These are phyloP conservation scores for Stylophora pistillata DNA, from an alignment of 64 coral and sea anemone genomes.

Conservation along the genomic window DNA sequence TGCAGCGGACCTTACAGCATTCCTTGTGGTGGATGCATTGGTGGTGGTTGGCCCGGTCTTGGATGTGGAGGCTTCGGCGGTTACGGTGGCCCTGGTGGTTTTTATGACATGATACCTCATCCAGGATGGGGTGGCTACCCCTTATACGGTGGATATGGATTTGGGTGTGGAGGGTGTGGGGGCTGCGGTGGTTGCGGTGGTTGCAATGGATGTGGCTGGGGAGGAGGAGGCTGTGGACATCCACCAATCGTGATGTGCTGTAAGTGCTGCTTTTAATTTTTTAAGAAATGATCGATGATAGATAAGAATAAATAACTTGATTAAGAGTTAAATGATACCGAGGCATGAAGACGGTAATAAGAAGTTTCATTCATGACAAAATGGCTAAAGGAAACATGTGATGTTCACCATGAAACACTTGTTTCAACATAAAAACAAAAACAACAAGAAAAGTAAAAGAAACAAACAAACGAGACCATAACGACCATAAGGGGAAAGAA, in stretches of 20 bases:
- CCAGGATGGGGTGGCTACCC: neutral
- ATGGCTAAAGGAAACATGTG: neutral
- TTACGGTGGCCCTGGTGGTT: neutral
- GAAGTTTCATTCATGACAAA: neutral
- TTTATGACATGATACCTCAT: neutral
- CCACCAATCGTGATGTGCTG: conserved; percentile 1
- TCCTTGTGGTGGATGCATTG: conserved; percentile 1
- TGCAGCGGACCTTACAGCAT: conserved; percentile 19
- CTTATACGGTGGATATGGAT: neutral
- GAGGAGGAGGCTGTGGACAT: conserved; percentile 16
- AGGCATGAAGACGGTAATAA: neutral
- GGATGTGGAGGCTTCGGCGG: conserved; percentile 8
- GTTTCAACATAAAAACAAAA: neutral
- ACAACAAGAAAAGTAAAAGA: neutral
- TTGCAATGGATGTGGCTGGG: neutral
- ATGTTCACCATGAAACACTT: neutral
- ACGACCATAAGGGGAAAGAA: neutral
- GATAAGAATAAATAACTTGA: neutral
- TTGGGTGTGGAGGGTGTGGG: neutral
- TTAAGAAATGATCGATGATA: neutral
- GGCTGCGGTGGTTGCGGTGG: conserved; percentile 2
- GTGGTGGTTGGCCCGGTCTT: conserved; percentile 5
- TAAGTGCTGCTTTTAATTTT: conserved; percentile 8
- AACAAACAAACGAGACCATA: neutral
- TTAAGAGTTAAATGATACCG: neutral